Conservation (phyloP, 2,113 vertebrate genomes). For the Poicephalus gulielmi region DNA sequence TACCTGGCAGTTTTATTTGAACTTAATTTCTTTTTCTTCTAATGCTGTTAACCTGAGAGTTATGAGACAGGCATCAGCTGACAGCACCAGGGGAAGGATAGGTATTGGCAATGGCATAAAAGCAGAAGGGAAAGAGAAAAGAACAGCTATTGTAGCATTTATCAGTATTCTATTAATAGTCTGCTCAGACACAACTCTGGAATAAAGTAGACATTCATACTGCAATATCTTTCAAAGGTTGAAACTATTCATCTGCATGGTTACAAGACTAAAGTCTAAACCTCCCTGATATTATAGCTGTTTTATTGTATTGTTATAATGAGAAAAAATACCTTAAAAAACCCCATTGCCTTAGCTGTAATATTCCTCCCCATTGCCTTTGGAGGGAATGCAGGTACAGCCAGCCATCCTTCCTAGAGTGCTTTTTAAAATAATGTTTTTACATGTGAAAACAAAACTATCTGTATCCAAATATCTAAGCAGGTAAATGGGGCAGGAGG, state of each 20-base stretch:
- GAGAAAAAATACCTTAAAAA: neutral
- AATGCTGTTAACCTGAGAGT: constrained; percentile 63
- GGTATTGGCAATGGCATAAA: constrained; percentile 72
- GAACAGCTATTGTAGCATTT: constrained; percentile 58
- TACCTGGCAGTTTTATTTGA: constrained; percentile 74
- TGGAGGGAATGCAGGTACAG: neutral
- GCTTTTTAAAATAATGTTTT: neutral
- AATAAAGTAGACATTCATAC: constrained; percentile 58
- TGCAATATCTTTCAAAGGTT: constrained; percentile 53
- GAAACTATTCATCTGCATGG: constrained; percentile 51
- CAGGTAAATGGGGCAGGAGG: neutral
- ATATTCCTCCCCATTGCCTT: neutral
- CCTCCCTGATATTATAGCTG: neutral
- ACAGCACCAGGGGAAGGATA: constrained; percentile 54
- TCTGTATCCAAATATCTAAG: neutral
- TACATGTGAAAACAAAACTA: neutral
- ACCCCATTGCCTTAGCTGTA: neutral
- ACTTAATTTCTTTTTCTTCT: constrained; percentile 69
- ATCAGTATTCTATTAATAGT: constrained; percentile 65
- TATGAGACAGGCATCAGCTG: constrained; percentile 60
- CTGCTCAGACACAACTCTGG: constrained; percentile 48
- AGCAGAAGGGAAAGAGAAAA: constrained; percentile 40
- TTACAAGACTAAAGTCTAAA: constrained; percentile 29
- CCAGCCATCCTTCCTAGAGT: neutral
- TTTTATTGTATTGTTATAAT: neutral